phyloP scores from a whole-genome alignment of 2,797 vertebrate genomes.

The Carcharodon carcharias region DNA sequence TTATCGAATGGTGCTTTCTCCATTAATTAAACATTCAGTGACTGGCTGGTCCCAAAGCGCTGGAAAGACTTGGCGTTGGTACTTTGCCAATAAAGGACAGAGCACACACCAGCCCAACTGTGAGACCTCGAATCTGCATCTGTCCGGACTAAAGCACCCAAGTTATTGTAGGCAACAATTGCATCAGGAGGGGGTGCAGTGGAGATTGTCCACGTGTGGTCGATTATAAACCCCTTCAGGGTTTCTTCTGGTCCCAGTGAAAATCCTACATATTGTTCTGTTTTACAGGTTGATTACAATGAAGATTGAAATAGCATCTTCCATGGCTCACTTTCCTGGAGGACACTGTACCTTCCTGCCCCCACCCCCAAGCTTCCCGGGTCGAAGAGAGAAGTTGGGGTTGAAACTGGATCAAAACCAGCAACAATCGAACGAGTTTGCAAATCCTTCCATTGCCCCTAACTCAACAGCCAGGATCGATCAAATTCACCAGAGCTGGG shows the following conservation, averaged over 20 bases:
- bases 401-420: neutral
- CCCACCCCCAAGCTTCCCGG: neutral
- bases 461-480: neutral
- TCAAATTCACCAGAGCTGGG: neutral
- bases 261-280: neutral
- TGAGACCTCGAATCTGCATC: neutral
- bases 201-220: neutral
- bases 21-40: neutral
- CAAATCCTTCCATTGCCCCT: neutral
- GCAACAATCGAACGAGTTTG: neutral
- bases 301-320: neutral
- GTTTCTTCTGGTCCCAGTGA: neutral
- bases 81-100: neutral
- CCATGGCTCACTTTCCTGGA: neutral
- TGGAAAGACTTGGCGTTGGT: neutral
- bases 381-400: neutral
- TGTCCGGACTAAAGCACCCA: neutral
- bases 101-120: neutral
- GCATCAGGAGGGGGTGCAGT: too few species aligned
- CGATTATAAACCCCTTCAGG: neutral
- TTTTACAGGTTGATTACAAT: neutral
- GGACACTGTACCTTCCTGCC: neutral
- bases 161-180: neutral
- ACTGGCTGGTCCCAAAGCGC: neutral
- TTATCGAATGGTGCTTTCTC: neutral